Conservation (phyloP, 2,797 vertebrate genomes). For the Sebastes trivittatus region DNA sequence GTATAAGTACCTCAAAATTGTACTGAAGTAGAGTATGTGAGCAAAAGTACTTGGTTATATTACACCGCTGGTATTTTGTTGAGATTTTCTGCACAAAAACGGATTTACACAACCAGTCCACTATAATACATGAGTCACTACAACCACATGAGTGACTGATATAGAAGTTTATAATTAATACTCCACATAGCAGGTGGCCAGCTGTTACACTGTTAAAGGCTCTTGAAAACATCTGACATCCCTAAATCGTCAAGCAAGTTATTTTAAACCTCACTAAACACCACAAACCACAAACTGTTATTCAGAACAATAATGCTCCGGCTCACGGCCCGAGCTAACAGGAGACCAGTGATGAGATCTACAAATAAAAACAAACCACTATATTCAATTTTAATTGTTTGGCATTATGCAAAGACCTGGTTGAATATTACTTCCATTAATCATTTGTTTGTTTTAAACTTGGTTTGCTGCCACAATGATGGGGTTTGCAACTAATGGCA, state of each 20-base stretch:
- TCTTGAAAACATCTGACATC: conserved; percentile 48
- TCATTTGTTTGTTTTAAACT: background rate
- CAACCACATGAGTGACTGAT: conserved; percentile 51
- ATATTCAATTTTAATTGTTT: background rate
- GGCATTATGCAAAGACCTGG: background rate
- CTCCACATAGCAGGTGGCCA: conserved; percentile 52
- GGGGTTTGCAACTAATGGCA: background rate
- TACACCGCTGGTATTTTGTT: background rate
- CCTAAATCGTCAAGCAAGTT: conserved; percentile 44
- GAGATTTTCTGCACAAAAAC: background rate
- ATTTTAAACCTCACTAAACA: conserved; percentile 60
- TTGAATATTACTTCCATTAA: background rate
- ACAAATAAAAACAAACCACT: background rate
- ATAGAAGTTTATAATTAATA: conserved; percentile 67
- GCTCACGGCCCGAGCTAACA: background rate
- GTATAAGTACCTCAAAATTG: too few species aligned
- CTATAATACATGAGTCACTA: conserved; percentile 7
- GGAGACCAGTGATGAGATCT: background rate
- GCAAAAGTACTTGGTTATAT: too few species aligned
- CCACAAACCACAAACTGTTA: conserved; percentile 43
- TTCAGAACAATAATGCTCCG: conserved; percentile 15
- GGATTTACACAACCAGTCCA: background rate
- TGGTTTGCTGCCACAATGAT: background rate
- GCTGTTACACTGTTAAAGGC: conserved; percentile 43
- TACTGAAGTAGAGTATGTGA: too few species aligned